These are phyloP conservation scores for Chamaetylas fuelleborni DNA, from an alignment of 2,113 vertebrate species.

Conservation along the genomic window DNA sequence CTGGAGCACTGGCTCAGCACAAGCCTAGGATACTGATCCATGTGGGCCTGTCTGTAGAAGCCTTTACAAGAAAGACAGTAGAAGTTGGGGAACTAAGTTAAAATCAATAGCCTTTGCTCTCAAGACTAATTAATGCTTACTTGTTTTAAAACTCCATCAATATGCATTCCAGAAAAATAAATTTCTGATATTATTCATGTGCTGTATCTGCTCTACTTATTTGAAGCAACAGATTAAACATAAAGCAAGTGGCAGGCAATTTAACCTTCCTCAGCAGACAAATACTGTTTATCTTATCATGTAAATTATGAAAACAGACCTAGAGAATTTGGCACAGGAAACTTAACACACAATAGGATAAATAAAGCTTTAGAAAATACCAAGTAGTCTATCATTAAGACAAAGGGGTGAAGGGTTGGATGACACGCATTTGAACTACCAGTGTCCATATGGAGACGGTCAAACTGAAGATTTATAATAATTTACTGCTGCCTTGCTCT, in stretches of 20 bases:
- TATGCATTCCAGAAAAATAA: neutral
- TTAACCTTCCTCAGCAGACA: slow-evolving; percentile 18
- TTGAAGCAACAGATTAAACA: neutral
- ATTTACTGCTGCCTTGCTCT: neutral
- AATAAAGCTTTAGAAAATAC: slow-evolving; percentile 31
- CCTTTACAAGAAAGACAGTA: neutral
- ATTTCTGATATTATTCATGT: neutral
- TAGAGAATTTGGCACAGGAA: neutral
- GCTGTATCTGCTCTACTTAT: neutral
- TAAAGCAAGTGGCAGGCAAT: neutral
- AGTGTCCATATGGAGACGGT: neutral
- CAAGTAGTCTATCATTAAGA: neutral
- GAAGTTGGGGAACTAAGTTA: neutral
- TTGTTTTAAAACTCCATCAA: slow-evolving; percentile 3
- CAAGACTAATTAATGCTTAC: neutral
- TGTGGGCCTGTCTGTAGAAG: neutral
- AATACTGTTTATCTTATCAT: slow-evolving; percentile 38
- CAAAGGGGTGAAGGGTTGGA: neutral
- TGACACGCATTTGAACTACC: neutral
- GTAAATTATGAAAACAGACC: slow-evolving; percentile 38
- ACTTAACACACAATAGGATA: slow-evolving; percentile 1
- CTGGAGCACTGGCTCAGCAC: neutral
- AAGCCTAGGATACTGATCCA: neutral
- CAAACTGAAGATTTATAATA: neutral
- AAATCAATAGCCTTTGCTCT: neutral